These are phyloP conservation scores for Myoxocephalus aenaeus DNA, from an alignment of 2,797 vertebrate species.

Conservation along the genomic window DNA sequence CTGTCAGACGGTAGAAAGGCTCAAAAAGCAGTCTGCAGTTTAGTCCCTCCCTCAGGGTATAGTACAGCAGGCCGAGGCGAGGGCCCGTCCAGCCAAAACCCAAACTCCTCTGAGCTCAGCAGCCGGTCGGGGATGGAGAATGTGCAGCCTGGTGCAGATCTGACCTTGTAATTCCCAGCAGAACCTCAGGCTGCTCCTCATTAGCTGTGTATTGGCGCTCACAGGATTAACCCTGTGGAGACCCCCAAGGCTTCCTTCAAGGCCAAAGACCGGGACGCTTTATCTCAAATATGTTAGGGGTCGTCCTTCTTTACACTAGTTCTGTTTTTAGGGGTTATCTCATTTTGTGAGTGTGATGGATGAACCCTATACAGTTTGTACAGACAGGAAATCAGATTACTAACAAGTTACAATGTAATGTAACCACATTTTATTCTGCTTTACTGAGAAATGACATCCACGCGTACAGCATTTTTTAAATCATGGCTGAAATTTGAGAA, in stretches of 20 bases:
- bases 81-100: slow-evolving; percentile 35
- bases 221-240: slow-evolving; percentile 67
- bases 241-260: slow-evolving; percentile 59
- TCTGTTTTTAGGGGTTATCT: slow-evolving; percentile 12
- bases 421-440: not conserved
- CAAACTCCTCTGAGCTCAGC: slow-evolving; percentile 52
- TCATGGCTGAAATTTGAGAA: not conserved
- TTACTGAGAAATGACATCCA: not conserved
- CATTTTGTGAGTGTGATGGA: not conserved
- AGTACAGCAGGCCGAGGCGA: slow-evolving; percentile 3
- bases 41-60: slow-evolving; percentile 18
- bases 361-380: not conserved
- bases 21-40: slow-evolving; percentile 23
- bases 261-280: slow-evolving; percentile 39
- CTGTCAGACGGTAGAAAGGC: slow-evolving; percentile 14
- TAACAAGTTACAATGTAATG: not conserved
- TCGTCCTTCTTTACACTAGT: slow-evolving; percentile 26
- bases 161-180: slow-evolving; percentile 62
- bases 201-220: slow-evolving; percentile 58
- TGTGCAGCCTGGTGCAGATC: slow-evolving; percentile 48
- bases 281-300: slow-evolving; percentile 18
- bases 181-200: slow-evolving; percentile 70
- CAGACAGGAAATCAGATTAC: not conserved
- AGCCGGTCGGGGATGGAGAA: slow-evolving; percentile 33
- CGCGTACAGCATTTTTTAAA: not conserved